Evolutionary conservation across 2,888 invertebrate species (phyloP).

Genomic region (Megastigmus dorsalis): DNA sequence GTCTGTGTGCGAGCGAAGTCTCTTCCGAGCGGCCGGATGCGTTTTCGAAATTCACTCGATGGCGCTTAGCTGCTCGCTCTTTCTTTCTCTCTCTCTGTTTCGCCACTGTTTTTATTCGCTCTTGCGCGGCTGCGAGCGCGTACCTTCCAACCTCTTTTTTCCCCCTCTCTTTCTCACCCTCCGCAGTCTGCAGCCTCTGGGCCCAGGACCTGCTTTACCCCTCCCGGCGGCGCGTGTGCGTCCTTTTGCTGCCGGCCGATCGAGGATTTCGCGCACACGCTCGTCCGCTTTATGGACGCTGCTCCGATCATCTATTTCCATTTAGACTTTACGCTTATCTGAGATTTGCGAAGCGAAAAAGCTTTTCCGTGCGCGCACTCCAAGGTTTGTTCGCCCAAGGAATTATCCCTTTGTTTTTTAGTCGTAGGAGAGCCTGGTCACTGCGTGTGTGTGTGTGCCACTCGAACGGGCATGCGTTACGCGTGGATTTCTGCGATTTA

Average conservation of each 20-base stretch:
- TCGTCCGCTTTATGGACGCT: constrained; percentile 27
- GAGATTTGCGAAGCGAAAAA: constrained; percentile 43
- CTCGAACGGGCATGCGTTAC: too few species aligned
- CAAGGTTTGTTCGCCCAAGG: too few species aligned
- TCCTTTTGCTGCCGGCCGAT: not conserved
- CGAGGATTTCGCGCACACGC: constrained; percentile 41
- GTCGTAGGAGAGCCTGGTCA: not conserved
- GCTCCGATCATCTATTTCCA: constrained; percentile 50
- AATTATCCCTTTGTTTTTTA: constrained; percentile 7
- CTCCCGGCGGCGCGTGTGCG: too few species aligned
- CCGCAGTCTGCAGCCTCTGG: constrained; percentile 38
- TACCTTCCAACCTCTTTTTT: too few species aligned
- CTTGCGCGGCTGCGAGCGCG: too few species aligned
- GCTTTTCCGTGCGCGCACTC: too few species aligned
- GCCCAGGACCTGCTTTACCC: not conserved
- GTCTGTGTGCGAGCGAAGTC: not conserved
- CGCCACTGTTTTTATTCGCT: constrained; percentile 51
- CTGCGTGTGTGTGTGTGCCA: too few species aligned
- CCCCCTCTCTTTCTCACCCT: constrained; percentile 26
- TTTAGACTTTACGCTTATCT: constrained; percentile 47
- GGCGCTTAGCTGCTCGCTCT: constrained; percentile 43
- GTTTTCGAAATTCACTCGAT: constrained; percentile 58
- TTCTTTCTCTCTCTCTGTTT: constrained; percentile 43
- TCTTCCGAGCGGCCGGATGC: constrained; percentile 30
- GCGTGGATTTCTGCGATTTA: too few species aligned